Percentiles rank a stretch among this genome's conserved stretches.
Conservation (phyloP, 2,797 vertebrate species). For the Synanceia verrucosa region DNA sequence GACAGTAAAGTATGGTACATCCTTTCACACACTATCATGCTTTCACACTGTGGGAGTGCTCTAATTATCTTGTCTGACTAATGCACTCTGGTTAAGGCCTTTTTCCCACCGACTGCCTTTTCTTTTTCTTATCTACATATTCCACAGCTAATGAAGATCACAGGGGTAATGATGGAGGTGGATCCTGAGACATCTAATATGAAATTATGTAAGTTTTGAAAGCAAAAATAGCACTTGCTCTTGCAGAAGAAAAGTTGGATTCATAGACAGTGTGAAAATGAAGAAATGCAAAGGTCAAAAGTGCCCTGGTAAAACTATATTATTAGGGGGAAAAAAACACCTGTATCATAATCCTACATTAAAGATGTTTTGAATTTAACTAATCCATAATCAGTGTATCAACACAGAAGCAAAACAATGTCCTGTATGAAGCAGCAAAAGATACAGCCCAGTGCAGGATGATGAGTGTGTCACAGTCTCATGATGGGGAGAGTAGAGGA, state of each 20-base stretch:
- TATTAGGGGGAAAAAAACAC: no score
- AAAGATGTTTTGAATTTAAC: background rate
- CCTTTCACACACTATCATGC: slow-evolving; percentile 13
- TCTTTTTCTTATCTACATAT: background rate
- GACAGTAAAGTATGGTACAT: no score
- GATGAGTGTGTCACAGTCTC: no score
- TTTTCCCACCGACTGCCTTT: background rate
- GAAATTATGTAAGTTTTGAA: background rate
- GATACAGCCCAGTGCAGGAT: no score
- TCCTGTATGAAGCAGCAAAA: no score
- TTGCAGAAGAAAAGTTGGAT: background rate
- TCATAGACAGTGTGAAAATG: background rate
- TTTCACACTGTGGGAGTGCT: background rate
- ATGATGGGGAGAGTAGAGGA: no score
- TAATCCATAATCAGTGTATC: background rate
- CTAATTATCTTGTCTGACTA: slow-evolving; percentile 18
- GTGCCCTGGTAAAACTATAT: background rate
- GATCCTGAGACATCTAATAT: background rate
- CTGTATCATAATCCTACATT: background rate
- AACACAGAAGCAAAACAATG: no score
- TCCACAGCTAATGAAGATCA: background rate
- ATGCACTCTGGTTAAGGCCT: background rate
- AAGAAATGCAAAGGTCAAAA: background rate
- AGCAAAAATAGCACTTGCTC: background rate
- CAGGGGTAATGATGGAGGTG: background rate